A percentile compares a stretch with the other conserved stretches of the same genome.
These are phyloP conservation scores for Cheilosia variabilis DNA, from an alignment of 2,888 invertebrate species.

Conservation along the genomic window DNA sequence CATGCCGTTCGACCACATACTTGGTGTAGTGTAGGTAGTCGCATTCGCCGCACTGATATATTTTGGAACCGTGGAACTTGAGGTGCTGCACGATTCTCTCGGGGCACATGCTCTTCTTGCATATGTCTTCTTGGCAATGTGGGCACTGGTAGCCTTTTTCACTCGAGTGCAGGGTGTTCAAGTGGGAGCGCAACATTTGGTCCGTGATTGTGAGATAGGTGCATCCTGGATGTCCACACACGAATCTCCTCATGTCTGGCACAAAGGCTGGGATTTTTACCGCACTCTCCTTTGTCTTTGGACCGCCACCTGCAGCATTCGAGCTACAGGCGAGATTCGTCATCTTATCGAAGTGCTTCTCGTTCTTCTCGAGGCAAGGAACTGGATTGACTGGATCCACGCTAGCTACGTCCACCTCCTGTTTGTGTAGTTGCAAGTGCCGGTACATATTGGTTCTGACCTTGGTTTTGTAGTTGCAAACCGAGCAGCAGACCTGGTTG, in stretches of 20 bases:
- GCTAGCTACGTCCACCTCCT: conserved; percentile 86
- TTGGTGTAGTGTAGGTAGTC: conserved; percentile 87
- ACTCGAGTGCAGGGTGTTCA: conserved; percentile 88
- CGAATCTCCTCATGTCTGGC: conserved; percentile 86
- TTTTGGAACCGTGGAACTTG: conserved; percentile 88
- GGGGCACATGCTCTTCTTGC: conserved; percentile 84
- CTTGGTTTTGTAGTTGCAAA: conserved; percentile 89
- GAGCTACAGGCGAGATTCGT: conserved; percentile 92
- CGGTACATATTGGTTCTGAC: conserved; percentile 89
- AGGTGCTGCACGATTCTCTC: conserved; percentile 89
- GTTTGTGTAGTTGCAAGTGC: conserved; percentile 87
- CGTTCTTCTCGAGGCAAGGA: conserved; percentile 90
- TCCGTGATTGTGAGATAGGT: conserved; percentile 89
- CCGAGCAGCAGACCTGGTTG: conserved; percentile 86
- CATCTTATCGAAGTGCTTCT: conserved; percentile 94
- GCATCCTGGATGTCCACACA: conserved; percentile 89
- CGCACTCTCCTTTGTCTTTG: conserved; percentile 38
- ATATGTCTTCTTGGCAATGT: conserved; percentile 87
- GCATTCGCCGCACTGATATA: conserved; percentile 90
- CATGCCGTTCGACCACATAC: conserved; percentile 88
- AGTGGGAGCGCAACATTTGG: conserved; percentile 88
- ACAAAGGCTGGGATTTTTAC: conserved; percentile 84
- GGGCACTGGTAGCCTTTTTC: conserved; percentile 87
- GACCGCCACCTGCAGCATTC: conserved; percentile 77
- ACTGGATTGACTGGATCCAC: conserved; percentile 92